These are phyloP conservation scores for Arctocebus calabarensis DNA, from an alignment of 2,797 vertebrate species.

Conservation along the genomic window DNA sequence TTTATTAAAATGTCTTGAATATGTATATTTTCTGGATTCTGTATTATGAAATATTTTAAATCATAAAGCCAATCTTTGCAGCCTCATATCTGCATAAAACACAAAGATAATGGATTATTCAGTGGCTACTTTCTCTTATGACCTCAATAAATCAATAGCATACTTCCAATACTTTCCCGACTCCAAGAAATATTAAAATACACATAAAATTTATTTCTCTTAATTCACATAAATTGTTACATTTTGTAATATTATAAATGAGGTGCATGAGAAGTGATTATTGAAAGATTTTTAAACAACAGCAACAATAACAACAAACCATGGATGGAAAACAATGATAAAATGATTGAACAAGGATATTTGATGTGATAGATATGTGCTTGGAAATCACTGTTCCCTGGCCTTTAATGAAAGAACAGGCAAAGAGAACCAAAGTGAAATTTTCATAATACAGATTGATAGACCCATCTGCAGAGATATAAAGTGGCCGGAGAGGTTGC, in stretches of 20 bases:
- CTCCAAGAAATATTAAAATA: not conserved
- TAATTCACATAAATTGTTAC: not conserved
- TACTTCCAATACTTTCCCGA: not conserved
- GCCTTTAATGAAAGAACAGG: constrained; percentile 58
- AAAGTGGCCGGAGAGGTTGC: constrained; percentile 18
- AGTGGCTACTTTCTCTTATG: not conserved
- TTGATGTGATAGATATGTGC: constrained; percentile 48
- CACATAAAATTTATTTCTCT: not conserved
- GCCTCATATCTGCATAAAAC: not conserved
- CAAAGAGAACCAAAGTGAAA: constrained; percentile 16
- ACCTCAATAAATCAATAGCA: constrained; percentile 35
- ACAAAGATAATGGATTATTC: not conserved
- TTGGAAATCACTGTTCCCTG: constrained; percentile 66
- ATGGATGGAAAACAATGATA: not conserved
- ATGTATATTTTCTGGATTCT: not conserved
- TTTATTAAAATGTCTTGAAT: constrained; percentile 14
- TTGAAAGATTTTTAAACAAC: not conserved
- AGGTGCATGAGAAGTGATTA: not conserved
- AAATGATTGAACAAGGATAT: constrained; percentile 6
- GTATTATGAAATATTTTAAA: constrained; percentile 26
- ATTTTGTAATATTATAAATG: not conserved
- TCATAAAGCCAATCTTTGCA: constrained; percentile 26
- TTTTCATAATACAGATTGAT: constrained; percentile 77
- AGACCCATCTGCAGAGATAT: constrained; percentile 77
- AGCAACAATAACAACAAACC: not conserved